Percentiles rank a stretch among this genome's conserved stretches.
Evolutionary conservation across 2,888 invertebrate species (phyloP).

Genomic region (Neoascia interrupta): DNA sequence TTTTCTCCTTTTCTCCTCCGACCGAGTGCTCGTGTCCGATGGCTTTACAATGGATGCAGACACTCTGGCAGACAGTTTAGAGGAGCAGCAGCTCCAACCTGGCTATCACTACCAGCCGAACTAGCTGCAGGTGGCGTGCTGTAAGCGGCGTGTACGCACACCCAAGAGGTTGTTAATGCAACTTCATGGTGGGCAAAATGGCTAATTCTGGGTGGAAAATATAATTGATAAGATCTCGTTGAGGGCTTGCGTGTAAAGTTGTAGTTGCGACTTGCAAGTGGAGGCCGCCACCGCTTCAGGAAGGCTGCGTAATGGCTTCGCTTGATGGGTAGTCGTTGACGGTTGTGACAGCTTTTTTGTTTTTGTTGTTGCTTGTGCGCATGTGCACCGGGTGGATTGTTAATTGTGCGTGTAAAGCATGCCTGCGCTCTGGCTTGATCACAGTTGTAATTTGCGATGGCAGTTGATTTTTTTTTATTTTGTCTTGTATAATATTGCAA

Average conservation of each 20-base stretch:
- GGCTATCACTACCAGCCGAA: constrained; percentile 34
- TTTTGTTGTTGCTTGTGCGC: constrained; percentile 13
- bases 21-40: constrained; percentile 35
- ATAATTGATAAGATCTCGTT: constrained; percentile 69
- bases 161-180: constrained; percentile 65
- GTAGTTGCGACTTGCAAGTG: constrained; percentile 31
- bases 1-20: constrained; percentile 40
- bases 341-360: constrained; percentile 15
- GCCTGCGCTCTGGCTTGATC: constrained; percentile 46
- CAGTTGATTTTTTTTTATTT: constrained; percentile 7
- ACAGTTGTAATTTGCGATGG: constrained; percentile 37
- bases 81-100: constrained; percentile 44
- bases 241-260: constrained; percentile 36
- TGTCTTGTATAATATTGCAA: constrained; percentile 48
- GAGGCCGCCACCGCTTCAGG: constrained; percentile 35
- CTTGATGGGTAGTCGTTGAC: constrained; percentile 36
- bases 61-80: constrained; percentile 58
- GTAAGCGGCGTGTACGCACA: constrained; percentile 19
- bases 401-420: constrained; percentile 65
- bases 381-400: constrained; percentile 54
- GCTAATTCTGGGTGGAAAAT: constrained; percentile 69
- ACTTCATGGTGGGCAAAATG: constrained; percentile 68
- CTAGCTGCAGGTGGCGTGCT: constrained; percentile 44
- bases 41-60: constrained; percentile 47
- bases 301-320: constrained; percentile 48